Base-by-base conservation (phyloP, 37 sponge, comb jelly and placozoan genomes). In the Agelas oroides region DNA sequence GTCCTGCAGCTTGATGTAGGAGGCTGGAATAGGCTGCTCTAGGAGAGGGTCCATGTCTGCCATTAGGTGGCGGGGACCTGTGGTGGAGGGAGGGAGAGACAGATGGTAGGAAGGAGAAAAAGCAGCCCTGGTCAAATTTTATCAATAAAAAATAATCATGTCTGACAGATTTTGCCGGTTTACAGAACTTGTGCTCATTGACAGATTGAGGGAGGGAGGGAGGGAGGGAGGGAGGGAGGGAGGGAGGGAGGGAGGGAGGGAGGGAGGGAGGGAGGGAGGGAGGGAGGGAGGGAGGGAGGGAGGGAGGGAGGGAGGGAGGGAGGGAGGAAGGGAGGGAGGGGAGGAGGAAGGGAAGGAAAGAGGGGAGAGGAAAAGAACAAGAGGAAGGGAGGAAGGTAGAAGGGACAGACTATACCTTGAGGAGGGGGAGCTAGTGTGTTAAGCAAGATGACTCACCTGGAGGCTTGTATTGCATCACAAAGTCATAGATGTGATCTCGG, bases 1-100 rank as follows among this genome's bases (percentile, higher is more conserved):
- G 38, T 85, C 84, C 65, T 91, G 82, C 19, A 94, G 71, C 28
- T 71, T 53, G n/a, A 94, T 40, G 60, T 91, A 94, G 31, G 81
- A 70, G 36, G 64, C 89, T 18, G 95, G 95, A 15, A 94, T 86
- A 1, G 59, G 76, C 61, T 88, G 77, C 54, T 90, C 85, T 25
- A 91, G 66, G 39, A 94, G 78, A 15, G 83, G 76, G 35, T 63
- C 74, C 5, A 82, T 36, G 1, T 82, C 73, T 23, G 62, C 27
- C 62, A 35, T 71, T 19, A 71, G 25, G 40, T 71, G 31, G 2
- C n/a, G 3, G n/a, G 72, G 72, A 16, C 41, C 72, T 71, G 72
- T n/a, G 25, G 3, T n/a, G 36, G 36, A 32, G 69, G 36, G 5
- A 20, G 32, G 35, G 62, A 25, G 46, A 46, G 46, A 8, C 46